Percentiles rank a stretch among this genome's conserved stretches.
Conservation (phyloP, 2,113 vertebrate genomes). For the Syngnathus typhle region DNA sequence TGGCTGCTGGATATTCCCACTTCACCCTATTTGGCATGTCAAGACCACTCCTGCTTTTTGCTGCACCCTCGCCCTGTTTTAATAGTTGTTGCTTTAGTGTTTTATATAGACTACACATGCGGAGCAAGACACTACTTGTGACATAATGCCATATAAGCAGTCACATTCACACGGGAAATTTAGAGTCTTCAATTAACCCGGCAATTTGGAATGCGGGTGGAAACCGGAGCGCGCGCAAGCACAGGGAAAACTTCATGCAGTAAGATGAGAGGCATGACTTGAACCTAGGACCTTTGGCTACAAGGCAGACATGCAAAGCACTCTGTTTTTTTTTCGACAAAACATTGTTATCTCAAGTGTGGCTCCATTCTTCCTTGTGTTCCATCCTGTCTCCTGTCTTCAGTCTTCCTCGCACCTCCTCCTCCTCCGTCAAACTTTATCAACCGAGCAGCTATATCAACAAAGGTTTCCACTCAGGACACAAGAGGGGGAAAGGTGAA, state of each 20-base stretch:
- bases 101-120: background rate
- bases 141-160: background rate
- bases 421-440: constrained; percentile 22
- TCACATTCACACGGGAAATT: background rate
- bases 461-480: constrained; percentile 11
- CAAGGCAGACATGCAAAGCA: background rate
- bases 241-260: background rate
- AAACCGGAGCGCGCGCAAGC: background rate
- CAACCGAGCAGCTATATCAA: constrained; percentile 32
- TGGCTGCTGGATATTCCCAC: background rate
- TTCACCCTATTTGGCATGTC: background rate
- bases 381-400: constrained; percentile 15
- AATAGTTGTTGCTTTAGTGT: background rate
- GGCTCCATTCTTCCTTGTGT: constrained; percentile 2
- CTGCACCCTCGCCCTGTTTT: background rate
- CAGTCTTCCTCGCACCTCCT: constrained; percentile 13
- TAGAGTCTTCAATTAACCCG: background rate
- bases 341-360: constrained; percentile 36
- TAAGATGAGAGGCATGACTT: background rate
- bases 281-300: background rate
- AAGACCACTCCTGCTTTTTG: background rate
- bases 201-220: background rate
- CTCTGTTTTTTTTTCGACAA: background rate
- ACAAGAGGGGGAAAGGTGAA: constrained; percentile 9
- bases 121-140: background rate